phyloP scores from a whole-genome alignment of 2,113 vertebrate genomes.

The Oenanthe oenanthe region DNA sequence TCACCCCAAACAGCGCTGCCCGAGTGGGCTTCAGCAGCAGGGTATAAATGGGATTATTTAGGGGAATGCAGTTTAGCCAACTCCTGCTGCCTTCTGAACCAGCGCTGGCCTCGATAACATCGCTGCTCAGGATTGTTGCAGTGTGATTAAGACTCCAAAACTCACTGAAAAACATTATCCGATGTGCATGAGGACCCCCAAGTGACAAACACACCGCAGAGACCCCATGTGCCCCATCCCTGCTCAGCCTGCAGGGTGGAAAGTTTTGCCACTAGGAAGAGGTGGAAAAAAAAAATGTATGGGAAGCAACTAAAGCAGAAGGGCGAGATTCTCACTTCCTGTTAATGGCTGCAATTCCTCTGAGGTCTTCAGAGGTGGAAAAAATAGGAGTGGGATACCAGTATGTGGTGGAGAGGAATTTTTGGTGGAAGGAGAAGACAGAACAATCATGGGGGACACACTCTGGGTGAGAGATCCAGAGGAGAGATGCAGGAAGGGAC shows the following conservation, averaged over 20 bases:
- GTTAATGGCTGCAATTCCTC: neutral
- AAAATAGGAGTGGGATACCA: neutral
- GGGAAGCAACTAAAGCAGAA: neutral
- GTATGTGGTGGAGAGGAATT: neutral
- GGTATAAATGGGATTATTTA: neutral
- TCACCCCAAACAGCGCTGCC: neutral
- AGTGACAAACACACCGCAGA: neutral
- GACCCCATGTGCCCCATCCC: fast-evolving
- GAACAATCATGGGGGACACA: fast-evolving
- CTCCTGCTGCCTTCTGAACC: neutral
- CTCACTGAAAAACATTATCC: neutral
- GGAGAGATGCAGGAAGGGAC: neutral
- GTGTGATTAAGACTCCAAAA: neutral
- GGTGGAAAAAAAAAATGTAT: neutral
- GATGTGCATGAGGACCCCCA: fast-evolving
- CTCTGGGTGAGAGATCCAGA: neutral
- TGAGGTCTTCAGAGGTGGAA: neutral
- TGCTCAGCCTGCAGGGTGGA: fast-evolving
- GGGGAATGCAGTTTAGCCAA: neutral
- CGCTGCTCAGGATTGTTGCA: fast-evolving
- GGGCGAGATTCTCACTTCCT: neutral
- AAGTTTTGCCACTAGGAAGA: neutral
- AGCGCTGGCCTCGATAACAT: fast-evolving
- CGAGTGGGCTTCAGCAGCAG: neutral
- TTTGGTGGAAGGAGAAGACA: neutral